A percentile compares a stretch with the other conserved stretches of the same genome.
Conservation (phyloP, 2,888 invertebrate genomes). For the Plebejus anna region DNA sequence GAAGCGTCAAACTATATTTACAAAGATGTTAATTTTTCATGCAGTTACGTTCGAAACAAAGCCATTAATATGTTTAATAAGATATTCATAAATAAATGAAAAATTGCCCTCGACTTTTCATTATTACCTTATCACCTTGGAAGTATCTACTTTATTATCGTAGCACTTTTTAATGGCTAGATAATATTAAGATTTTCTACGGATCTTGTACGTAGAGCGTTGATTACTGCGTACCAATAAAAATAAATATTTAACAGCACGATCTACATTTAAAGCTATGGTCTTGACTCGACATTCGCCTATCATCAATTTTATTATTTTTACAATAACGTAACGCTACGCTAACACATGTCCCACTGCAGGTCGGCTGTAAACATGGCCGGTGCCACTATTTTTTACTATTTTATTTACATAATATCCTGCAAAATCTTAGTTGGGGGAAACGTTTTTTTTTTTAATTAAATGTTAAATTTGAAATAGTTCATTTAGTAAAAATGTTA, state of each 20-base stretch:
- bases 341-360: conserved; percentile 9
- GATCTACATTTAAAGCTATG: neutral
- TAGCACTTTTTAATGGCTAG: neutral
- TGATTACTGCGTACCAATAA: neutral
- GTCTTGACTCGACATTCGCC: neutral
- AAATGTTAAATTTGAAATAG: neutral
- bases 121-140: neutral
- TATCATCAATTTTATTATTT: neutral
- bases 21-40: conserved; percentile 3
- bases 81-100: neutral
- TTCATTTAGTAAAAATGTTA: neutral
- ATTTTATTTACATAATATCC: neutral
- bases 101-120: neutral
- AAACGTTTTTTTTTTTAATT: neutral
- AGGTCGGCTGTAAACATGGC: conserved; percentile 8
- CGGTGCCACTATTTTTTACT: neutral
- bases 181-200: neutral
- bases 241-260: neutral
- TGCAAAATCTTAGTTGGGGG: neutral
- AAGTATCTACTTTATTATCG: neutral
- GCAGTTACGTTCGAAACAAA: conserved; percentile 10
- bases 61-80: neutral
- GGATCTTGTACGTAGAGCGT: neutral
- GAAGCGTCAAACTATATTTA: conserved; percentile 9
- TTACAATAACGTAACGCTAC: neutral